These are phyloP conservation scores for Cebus imitator DNA, from an alignment of 2,113 vertebrate genomes.

Conservation along the genomic window DNA sequence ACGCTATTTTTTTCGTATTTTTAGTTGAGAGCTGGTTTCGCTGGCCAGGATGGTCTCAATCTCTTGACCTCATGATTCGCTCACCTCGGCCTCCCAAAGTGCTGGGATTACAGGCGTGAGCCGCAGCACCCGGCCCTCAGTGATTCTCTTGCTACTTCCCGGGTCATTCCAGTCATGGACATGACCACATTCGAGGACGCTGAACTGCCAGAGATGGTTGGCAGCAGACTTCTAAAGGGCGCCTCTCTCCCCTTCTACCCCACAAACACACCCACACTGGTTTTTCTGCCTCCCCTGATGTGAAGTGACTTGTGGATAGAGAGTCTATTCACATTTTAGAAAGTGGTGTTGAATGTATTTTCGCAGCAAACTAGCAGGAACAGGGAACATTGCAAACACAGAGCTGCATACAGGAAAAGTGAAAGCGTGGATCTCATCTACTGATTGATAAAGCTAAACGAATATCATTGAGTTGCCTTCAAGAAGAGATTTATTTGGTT, in stretches of 20 bases:
- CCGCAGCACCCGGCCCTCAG: no score
- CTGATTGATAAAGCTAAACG: constrained; percentile 55
- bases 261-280: background rate
- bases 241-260: constrained; percentile 80
- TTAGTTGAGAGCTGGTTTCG: no score
- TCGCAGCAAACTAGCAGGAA: background rate
- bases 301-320: no score
- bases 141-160: background rate
- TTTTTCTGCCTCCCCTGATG: background rate
- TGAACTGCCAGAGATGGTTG: constrained; percentile 88
- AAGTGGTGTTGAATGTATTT: background rate
- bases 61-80: no score
- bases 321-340: background rate
- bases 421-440: background rate
- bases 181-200: background rate
- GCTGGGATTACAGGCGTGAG: no score
- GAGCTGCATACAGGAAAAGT: background rate
- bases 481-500: constrained; percentile 87
- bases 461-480: constrained; percentile 87
- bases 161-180: background rate
- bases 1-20: no score
- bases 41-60: no score
- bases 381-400: background rate
- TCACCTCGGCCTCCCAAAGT: no score
- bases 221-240: constrained; percentile 91